Conservation (phyloP, 2,113 vertebrate genomes). For the Aramus guarauna region DNA sequence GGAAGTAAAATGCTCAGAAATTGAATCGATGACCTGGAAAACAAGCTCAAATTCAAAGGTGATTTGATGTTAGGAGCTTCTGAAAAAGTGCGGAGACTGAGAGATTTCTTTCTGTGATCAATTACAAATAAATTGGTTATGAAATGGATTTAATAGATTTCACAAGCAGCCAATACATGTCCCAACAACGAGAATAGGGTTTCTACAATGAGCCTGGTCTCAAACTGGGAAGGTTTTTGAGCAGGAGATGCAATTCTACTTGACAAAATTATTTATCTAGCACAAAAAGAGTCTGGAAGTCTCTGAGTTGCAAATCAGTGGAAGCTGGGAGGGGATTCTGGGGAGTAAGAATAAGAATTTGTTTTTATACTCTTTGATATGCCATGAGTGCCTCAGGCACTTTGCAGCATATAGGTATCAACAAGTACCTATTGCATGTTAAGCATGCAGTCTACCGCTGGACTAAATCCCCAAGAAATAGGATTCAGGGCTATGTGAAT, state of each 20-base stretch:
- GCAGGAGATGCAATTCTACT: not conserved
- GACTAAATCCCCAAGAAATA: not conserved
- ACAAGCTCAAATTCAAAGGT: slow-evolving; percentile 14
- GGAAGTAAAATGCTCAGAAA: slow-evolving; percentile 31
- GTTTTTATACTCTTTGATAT: not conserved
- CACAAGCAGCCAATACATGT: not conserved
- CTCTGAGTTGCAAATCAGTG: not conserved
- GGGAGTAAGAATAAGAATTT: not conserved
- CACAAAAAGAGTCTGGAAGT: not conserved
- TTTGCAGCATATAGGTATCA: not conserved
- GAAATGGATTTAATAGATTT: not conserved
- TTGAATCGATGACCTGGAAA: slow-evolving; percentile 27
- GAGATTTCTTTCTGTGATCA: not conserved
- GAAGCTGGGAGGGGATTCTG: not conserved
- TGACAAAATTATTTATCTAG: not conserved
- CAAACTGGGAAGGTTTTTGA: not conserved
- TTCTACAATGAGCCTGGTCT: not conserved
- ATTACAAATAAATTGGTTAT: not conserved
- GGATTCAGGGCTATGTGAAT: not conserved
- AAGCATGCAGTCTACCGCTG: not conserved
- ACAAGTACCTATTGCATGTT: not conserved
- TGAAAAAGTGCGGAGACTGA: not conserved
- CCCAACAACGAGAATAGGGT: not conserved
- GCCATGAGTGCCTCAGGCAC: not conserved
- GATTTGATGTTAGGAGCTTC: slow-evolving; percentile 10